Evolutionary conservation across 1,140 invertebrate genomes (phyloP), one percentile per base, ranked within the genome.

Genomic region (Drosophila triauraria): DNA sequence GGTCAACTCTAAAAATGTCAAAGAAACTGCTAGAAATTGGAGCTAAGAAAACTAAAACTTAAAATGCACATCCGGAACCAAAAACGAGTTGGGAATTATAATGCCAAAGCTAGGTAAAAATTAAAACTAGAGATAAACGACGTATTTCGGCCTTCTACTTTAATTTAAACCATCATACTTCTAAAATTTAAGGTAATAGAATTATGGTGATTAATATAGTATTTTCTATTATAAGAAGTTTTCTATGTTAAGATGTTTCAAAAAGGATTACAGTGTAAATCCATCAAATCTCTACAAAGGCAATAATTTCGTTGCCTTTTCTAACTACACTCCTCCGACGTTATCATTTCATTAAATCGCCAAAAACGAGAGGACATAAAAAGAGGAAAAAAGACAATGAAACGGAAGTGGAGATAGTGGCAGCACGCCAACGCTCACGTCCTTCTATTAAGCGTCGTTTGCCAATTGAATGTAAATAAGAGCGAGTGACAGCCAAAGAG

Each of bases 311-410:
- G 48, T 78, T 75, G 38, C 60, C 48, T 38, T 47, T 51, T 12
- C 20, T 43, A 51, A 53, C 62, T 69, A 48, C 71, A 53, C 40
- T 53, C 40, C 23, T 51, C 15, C 47, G 48, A 57, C 68, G 69
- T 84, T 87, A 87, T 87, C 83, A 90, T 87, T 87, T 87, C 74
- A 87, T 87, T 87, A 84, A 87, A 88, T 87, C 84, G 62, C 67
- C 77, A 59, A 56, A 53, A 61, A 23, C 53, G 53, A 40, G 53
- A 56, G 78, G 60, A 78, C 64, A 70, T 68, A 62, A 78, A 65
- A 58, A 54, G 63, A 71, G 61, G 59, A 44, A 23, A 30, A 58
- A 72, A 8, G 53, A 67, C 59, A 85, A 78, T 67, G 60, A 70
- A 72, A 74, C 69, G 62, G 75, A 69, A 54, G 70, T 46, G 53